Conservation (phyloP, 2,888 invertebrate genomes). For the Ferrisia virgata region DNA sequence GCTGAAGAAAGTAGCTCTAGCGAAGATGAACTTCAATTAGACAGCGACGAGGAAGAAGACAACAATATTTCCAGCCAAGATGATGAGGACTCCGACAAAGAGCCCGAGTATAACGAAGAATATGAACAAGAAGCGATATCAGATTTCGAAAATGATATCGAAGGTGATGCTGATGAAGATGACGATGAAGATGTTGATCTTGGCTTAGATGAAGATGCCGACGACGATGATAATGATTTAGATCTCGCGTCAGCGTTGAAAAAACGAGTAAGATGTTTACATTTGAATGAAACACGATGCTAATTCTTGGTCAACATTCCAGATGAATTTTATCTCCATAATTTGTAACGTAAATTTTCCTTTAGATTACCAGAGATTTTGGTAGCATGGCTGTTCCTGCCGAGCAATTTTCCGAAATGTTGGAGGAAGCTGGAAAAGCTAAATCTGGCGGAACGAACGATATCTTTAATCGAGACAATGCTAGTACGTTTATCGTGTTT, state of each 20-base stretch:
- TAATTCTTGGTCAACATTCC: no score
- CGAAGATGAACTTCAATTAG: slow-evolving; percentile 42
- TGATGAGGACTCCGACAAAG: slow-evolving; percentile 26
- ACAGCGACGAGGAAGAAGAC: slow-evolving; percentile 10
- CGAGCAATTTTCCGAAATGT: slow-evolving; percentile 81
- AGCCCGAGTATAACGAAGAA: not conserved
- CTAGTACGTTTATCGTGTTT: no score
- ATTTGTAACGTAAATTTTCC: no score
- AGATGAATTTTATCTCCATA: no score
- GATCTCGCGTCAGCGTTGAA: slow-evolving; percentile 47
- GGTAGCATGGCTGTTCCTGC: slow-evolving; percentile 73
- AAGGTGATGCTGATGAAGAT: slow-evolving; percentile 39
- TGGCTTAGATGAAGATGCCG: not conserved
- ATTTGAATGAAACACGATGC: no score
- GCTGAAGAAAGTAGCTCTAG: slow-evolving; percentile 50
- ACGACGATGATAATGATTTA: slow-evolving; percentile 51
- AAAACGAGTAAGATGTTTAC: slow-evolving; percentile 4
- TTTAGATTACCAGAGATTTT: slow-evolving; percentile 48
- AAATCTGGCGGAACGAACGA: slow-evolving; percentile 68
- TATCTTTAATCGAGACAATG: slow-evolving; percentile 71
- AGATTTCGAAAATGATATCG: slow-evolving; percentile 37
- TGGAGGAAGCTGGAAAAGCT: slow-evolving; percentile 76
- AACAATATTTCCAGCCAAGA: slow-evolving; percentile 36
- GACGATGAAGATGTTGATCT: not conserved
- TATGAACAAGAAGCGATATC: not conserved